Evolutionary conservation across 2,888 invertebrate species (phyloP).

Genomic region (Eilema depressum): DNA sequence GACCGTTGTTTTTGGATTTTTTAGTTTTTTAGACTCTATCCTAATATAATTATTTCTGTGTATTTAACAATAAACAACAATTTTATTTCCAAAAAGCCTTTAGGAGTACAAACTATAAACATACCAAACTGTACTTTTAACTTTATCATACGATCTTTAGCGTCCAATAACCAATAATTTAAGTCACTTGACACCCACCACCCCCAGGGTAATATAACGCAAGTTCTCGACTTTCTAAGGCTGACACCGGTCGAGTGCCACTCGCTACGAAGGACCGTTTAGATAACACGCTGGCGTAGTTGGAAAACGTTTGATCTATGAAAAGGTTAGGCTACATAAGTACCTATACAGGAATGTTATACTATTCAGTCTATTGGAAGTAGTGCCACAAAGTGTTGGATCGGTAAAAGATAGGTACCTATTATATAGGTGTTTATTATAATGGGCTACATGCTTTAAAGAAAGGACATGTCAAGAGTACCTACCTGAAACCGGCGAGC

Average conservation of each 20-base stretch:
- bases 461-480: too few species aligned
- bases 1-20: too few species aligned
- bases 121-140: neutral
- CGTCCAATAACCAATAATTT: slow-evolving; percentile 14
- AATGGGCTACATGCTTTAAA: too few species aligned
- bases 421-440: too few species aligned
- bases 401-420: too few species aligned
- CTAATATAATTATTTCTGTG: too few species aligned
- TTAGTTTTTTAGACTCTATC: too few species aligned
- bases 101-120: neutral
- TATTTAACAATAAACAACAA: too few species aligned
- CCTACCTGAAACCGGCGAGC: too few species aligned
- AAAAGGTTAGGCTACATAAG: neutral
- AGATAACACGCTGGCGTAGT: slow-evolving; percentile 5
- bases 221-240: slow-evolving; percentile 4
- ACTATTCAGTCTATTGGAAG: neutral
- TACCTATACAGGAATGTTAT: neutral
- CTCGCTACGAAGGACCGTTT: slow-evolving; percentile 6
- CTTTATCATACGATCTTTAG: slow-evolving; percentile 14
- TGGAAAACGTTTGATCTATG: slow-evolving; percentile 3
- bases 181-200: slow-evolving; percentile 10
- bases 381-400: too few species aligned
- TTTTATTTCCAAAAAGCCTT: neutral
- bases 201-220: neutral
- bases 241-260: slow-evolving; percentile 9